Conservation (phyloP, 2,113 vertebrate species). For the Clarias magur region DNA sequence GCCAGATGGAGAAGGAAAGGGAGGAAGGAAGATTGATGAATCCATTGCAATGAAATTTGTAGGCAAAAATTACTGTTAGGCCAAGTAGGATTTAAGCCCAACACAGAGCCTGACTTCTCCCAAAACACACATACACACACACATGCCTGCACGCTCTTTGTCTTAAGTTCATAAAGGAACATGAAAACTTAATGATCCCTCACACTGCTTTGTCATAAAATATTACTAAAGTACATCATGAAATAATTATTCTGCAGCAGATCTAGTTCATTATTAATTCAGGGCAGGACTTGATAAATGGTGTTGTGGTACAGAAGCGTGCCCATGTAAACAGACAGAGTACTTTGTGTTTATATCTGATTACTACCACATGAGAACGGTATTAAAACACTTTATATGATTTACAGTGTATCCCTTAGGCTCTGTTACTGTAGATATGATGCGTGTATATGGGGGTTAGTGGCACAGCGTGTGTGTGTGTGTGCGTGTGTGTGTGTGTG, state of each 20-base stretch:
- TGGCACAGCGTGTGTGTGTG: slow-evolving; percentile 41
- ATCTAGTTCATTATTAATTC: slow-evolving; percentile 58
- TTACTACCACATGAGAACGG: slow-evolving; percentile 32
- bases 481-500: neutral
- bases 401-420: slow-evolving; percentile 33
- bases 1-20: slow-evolving; percentile 55
- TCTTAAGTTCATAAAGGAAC: slow-evolving; percentile 53
- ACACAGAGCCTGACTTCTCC: slow-evolving; percentile 64
- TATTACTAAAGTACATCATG: slow-evolving; percentile 59
- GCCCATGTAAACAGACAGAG: slow-evolving; percentile 46
- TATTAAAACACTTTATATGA: slow-evolving; percentile 46
- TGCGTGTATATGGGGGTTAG: slow-evolving; percentile 40
- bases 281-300: slow-evolving; percentile 48
- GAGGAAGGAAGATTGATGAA: slow-evolving; percentile 79
- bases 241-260: slow-evolving; percentile 57
- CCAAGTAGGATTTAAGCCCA: slow-evolving; percentile 74
- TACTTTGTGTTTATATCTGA: slow-evolving; percentile 32
- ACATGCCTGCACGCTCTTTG: slow-evolving; percentile 22
- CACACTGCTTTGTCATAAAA: slow-evolving; percentile 59
- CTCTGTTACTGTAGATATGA: slow-evolving; percentile 46
- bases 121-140: neutral
- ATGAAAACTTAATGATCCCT: slow-evolving; percentile 55
- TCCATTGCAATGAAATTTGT: slow-evolving; percentile 80
- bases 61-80: slow-evolving; percentile 78
- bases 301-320: slow-evolving; percentile 36